These are phyloP conservation scores for Chrysina gloriosa DNA, from an alignment of 2,888 invertebrate genomes.

Conservation along the genomic window DNA sequence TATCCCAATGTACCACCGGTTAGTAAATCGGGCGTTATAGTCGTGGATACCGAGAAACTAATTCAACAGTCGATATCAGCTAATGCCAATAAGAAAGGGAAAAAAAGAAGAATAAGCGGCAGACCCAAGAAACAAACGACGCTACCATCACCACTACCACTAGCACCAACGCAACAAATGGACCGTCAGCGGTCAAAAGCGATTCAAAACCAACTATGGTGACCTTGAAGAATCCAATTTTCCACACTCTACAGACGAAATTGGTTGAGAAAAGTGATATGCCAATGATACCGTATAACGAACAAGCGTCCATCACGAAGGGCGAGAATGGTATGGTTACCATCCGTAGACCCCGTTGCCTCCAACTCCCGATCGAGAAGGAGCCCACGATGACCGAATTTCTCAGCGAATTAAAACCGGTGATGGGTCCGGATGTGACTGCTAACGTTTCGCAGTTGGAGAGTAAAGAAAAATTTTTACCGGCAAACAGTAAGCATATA, in stretches of 20 bases:
- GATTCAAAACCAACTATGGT: constrained; percentile 74
- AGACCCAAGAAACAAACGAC: constrained; percentile 51
- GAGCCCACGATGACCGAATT: constrained; percentile 53
- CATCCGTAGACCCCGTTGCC: constrained; percentile 75
- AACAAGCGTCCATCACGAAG: constrained; percentile 74
- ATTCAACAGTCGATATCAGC: constrained; percentile 61
- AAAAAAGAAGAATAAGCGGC: constrained; percentile 69
- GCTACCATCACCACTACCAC: constrained; percentile 19
- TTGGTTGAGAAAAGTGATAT: constrained; percentile 58
- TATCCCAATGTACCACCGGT: constrained; percentile 56
- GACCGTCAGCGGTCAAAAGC: constrained; percentile 49
- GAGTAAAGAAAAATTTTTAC: constrained; percentile 2
- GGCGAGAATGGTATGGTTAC: constrained; percentile 86
- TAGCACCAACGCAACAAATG: constrained; percentile 51
- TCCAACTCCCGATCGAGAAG: constrained; percentile 51
- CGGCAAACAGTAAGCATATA: background rate
- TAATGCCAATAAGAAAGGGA: constrained; percentile 64
- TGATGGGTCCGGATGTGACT: constrained; percentile 53
- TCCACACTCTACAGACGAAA: constrained; percentile 68
- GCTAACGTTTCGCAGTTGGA: constrained; percentile 6
- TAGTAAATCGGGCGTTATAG: constrained; percentile 70
- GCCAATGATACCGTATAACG: constrained; percentile 59
- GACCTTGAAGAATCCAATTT: constrained; percentile 83
- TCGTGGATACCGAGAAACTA: constrained; percentile 71
- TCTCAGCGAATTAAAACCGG: constrained; percentile 56